Conservation (phyloP, 35 echinoderm and acorn worm genomes). For the Heliocidaris tuberculata region DNA sequence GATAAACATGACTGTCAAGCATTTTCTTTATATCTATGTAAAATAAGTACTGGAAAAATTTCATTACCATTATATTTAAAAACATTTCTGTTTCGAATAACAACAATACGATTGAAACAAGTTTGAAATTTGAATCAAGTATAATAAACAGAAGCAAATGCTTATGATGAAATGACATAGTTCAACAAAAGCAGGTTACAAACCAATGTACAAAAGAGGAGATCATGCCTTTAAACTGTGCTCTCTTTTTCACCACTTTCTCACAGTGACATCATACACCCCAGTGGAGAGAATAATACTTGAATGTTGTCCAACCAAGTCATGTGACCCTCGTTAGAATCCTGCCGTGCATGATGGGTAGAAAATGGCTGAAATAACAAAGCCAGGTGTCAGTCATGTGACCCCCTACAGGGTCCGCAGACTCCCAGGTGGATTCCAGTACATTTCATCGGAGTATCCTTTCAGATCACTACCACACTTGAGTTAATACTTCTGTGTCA, state of each 20-base stretch:
- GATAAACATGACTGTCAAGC: too few relatives aligned
- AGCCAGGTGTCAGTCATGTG: constrained; percentile 45
- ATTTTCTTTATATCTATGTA: too few relatives aligned
- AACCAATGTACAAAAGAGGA: background rate
- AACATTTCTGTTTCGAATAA: too few relatives aligned
- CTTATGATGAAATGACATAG: too few relatives aligned
- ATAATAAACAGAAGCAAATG: too few relatives aligned
- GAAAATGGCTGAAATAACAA: constrained; percentile 51
- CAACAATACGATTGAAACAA: too few relatives aligned
- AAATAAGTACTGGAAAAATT: too few relatives aligned
- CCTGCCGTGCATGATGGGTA: constrained; percentile 42
- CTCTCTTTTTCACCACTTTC: background rate
- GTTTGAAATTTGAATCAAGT: too few relatives aligned
- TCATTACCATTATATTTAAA: too few relatives aligned
- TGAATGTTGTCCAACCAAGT: constrained; percentile 12
- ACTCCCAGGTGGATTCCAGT: constrained; percentile 10
- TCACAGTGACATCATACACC: background rate
- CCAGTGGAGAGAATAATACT: background rate
- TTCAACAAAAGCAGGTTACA: too few relatives aligned
- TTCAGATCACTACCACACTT: background rate
- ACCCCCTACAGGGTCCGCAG: constrained; percentile 30
- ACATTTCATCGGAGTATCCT: background rate
- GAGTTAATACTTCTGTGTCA: background rate
- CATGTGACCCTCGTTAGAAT: constrained; percentile 34
- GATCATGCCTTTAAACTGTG: background rate